A percentile compares a stretch with the other conserved stretches of the same genome.
Evolutionary conservation across 2,113 vertebrate genomes (phyloP).

Genomic region (Alligator sinensis): DNA sequence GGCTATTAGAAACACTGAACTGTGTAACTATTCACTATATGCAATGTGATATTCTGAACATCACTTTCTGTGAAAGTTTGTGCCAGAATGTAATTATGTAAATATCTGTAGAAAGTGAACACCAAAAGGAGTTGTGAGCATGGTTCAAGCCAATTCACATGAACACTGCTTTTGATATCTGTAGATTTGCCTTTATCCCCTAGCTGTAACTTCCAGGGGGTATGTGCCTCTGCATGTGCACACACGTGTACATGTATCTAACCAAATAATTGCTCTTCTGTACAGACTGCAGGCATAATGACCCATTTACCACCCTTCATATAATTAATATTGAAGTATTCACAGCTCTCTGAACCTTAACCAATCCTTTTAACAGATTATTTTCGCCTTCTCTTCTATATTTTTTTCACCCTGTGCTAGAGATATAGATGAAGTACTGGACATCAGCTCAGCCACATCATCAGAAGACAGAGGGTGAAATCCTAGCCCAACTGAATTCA

Average conservation of each 20-base stretch:
- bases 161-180: not conserved
- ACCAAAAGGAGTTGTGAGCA: fast-evolving
- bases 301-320: fast-evolving
- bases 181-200: fast-evolving
- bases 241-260: fast-evolving
- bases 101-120: not conserved
- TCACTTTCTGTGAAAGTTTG: not conserved
- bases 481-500: not conserved
- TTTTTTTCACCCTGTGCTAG: not conserved
- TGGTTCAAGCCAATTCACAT: not conserved
- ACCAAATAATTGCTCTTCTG: not conserved
- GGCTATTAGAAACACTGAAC: not conserved
- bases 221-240: fast-evolving
- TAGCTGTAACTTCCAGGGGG: fast-evolving
- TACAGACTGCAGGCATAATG: fast-evolving
- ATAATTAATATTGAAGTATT: too few species aligned
- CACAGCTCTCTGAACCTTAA: fast-evolving
- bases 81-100: not conserved
- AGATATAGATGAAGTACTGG: not conserved
- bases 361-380: not conserved
- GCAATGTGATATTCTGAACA: not conserved
- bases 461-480: fast-evolving
- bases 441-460: not conserved
- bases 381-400: not conserved
- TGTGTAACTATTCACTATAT: not conserved